These are phyloP conservation scores for Drosophila maculinotata DNA, from an alignment of 2,888 invertebrate genomes.

Conservation along the genomic window DNA sequence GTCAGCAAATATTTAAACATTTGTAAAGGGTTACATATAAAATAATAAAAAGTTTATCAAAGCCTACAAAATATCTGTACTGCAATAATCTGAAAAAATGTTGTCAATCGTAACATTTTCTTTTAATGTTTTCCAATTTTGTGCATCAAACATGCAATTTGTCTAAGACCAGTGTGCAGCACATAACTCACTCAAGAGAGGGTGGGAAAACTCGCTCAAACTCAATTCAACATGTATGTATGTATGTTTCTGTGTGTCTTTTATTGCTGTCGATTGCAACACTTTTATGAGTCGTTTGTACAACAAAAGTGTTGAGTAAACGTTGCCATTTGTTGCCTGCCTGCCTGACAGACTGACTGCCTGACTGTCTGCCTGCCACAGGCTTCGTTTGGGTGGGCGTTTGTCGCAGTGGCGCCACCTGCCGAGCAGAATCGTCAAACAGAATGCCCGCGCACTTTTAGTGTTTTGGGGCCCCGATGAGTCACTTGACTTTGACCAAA, in stretches of 20 bases:
- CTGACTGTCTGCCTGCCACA: slow-evolving; percentile 17
- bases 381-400: slow-evolving; percentile 50
- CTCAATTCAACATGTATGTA: slow-evolving; percentile 51
- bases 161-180: slow-evolving; percentile 32
- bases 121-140: neutral
- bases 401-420: slow-evolving; percentile 65
- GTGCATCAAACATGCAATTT: neutral
- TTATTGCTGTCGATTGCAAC: slow-evolving; percentile 54
- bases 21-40: no score
- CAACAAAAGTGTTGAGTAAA: slow-evolving; percentile 66
- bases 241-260: slow-evolving; percentile 10
- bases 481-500: slow-evolving; percentile 78
- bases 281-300: slow-evolving; percentile 36
- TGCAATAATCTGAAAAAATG: no score
- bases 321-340: slow-evolving; percentile 63
- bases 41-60: no score
- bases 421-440: slow-evolving; percentile 46
- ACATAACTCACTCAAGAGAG: slow-evolving; percentile 58
- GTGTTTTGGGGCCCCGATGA: slow-evolving; percentile 43
- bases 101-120: no score
- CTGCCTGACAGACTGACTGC: no score
- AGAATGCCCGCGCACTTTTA: slow-evolving; percentile 42
- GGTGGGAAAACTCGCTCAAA: slow-evolving; percentile 64
- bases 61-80: no score
- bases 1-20: no score